Conservation (phyloP, 2,797 vertebrate genomes). For the Pseudomugil gertrudae region DNA sequence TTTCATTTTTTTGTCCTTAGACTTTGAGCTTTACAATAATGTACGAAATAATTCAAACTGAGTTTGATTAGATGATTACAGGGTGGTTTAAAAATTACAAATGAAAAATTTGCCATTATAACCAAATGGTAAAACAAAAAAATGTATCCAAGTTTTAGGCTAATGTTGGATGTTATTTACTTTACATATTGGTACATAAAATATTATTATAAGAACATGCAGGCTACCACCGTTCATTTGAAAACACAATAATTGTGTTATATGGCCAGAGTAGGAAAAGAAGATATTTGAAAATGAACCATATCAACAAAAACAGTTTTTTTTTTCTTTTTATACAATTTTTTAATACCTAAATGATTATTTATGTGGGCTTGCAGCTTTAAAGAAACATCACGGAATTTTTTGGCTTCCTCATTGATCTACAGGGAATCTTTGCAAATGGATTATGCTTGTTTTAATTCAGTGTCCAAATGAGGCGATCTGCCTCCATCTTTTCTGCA, state of each 20-base stretch:
- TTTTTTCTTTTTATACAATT: no score
- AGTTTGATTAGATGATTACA: background rate
- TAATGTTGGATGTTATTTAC: background rate
- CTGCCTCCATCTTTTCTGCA: constrained; percentile 83
- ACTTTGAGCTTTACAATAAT: background rate
- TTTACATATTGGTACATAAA: background rate
- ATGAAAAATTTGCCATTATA: background rate
- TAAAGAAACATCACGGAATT: background rate
- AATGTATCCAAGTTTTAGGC: background rate
- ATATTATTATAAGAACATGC: background rate
- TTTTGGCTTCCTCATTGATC: constrained; percentile 4
- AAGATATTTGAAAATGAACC: background rate
- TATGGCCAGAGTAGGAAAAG: background rate
- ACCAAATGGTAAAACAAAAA: background rate
- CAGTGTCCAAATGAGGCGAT: constrained; percentile 80
- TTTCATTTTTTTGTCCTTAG: background rate
- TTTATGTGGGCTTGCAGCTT: background rate
- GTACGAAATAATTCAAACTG: background rate
- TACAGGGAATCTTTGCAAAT: constrained; percentile 50
- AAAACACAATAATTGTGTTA: background rate
- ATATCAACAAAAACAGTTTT: background rate
- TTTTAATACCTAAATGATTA: background rate
- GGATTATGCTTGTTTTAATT: constrained; percentile 66
- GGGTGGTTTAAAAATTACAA: background rate
- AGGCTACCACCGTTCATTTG: background rate